Base-by-base conservation (phyloP, 2,113 vertebrate genomes). In the Pandion haliaetus region DNA sequence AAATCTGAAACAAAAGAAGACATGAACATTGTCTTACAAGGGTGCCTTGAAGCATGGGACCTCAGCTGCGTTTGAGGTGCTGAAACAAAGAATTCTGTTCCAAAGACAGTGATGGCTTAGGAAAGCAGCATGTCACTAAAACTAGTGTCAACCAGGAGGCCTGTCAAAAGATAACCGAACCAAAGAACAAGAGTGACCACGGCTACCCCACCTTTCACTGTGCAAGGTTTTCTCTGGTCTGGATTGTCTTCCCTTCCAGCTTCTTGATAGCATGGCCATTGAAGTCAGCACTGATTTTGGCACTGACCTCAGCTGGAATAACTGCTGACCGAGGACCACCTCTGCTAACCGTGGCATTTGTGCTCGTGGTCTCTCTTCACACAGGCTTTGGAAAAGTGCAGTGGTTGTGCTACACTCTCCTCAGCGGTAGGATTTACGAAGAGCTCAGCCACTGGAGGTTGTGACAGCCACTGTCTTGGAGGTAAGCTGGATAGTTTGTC, bases 331-430 rank as follows among this genome's bases (percentile, higher is more conserved):
- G 5, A 34, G 40, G 23, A n/a, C 9, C 58, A 8, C 9, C 3
- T 61, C 57, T 52, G 32, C 44, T 82, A 72, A 59, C 15, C 0
- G 1, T 42, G 52, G 3, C 14, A 2, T 19, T 93, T 2, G 1
- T 34, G 16, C 21, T 65, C 6, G 0, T 57, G 67, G 26, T 65
- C 17, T 66, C 28, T 8, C 7, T 86, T 81, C 49, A 31, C 10
- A 8, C 0, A 0, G 4, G 2, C 25, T 86, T 70, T 21, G 70
- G 45, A 24, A 65, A 66, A 89, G 28, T 19, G 12, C 3, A 19
- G 44, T 34, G 28, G 4, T 31, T 86, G 23, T 20, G 44, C 40
- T 59, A 7, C 0, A 0, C 32, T 69, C 12, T 55, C 24, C 25
- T 49, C 61, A 58, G 55, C 1, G 1, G 23, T 32, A 40, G 61